Conservation (phyloP, 2,113 vertebrate genomes). For the Grammomys dolichurus region DNA sequence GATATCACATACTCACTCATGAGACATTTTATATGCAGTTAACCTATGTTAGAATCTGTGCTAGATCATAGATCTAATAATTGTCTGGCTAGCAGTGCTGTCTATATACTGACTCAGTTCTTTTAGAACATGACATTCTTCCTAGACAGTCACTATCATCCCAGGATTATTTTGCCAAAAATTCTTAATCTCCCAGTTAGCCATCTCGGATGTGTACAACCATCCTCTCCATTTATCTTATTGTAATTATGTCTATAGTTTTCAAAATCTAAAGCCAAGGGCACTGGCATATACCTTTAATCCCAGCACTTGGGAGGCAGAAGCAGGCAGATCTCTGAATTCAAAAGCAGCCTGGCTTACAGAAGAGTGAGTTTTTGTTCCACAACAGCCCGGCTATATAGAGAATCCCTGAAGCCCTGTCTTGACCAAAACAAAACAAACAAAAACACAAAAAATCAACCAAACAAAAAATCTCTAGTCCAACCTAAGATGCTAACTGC, state of each 20-base stretch:
- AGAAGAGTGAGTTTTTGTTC: neutral
- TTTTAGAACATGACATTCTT: neutral
- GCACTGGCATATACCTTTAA: neutral
- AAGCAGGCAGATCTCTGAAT: neutral
- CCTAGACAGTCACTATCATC: neutral
- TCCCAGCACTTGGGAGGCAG: neutral
- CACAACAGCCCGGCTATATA: neutral
- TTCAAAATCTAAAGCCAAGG: neutral
- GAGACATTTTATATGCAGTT: constrained; percentile 1
- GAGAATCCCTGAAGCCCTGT: neutral
- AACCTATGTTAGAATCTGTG: neutral
- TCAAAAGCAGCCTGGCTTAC: neutral
- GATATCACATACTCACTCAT: neutral
- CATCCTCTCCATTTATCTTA: too few species aligned
- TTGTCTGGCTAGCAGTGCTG: constrained; percentile 2
- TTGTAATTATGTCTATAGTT: neutral
- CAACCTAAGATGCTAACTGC: neutral
- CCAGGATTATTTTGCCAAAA: neutral
- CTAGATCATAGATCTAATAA: neutral
- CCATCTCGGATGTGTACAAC: neutral
- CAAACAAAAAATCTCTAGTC: neutral
- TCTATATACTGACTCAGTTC: neutral
- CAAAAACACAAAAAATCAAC: neutral
- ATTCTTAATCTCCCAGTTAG: neutral
- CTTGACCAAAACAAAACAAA: neutral